Base-by-base conservation (phyloP, 2,113 vertebrate genomes). In the Anhinga rufa region DNA sequence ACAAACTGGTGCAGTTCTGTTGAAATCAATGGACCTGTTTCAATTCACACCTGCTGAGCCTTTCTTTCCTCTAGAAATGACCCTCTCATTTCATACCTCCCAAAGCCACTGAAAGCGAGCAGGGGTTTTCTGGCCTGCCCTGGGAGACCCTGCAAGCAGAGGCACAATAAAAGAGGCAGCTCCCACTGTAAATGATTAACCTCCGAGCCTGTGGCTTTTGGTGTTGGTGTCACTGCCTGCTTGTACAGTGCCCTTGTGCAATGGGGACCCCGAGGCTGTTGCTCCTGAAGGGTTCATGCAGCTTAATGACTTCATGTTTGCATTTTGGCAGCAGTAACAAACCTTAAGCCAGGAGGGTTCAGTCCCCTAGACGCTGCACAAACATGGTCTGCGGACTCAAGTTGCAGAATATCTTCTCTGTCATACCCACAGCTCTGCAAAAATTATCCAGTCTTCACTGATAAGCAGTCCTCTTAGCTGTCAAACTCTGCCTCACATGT, bases 181-280 rank as follows among this genome's bases (percentile, higher is more conserved):
- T 80, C 17, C 10, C 19, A 2, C 7, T 32, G 28, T n/a, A 68
- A 52, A 60, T 0, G 0, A 44, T 60, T 42, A 80, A 65, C n/a
- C 1, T 1, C 38, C 0, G 0, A 62, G 46, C 5, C 2, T 25
- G 14, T 31, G 0, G 2, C 18, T 58, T 57, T 52, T 28, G 36
- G 14, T 46, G 26, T 4, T 31, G 51, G 32, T 61, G 61, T 58
- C 3, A 0, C 21, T 75, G 83, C 29, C 60, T 49, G 55, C 18
- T 71, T 22, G 48, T 22, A 31, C 22, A 26, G n/a, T 14, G 29
- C 28, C 61, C 61, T 51, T 71, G 15, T 31, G 44, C n/a, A 6
- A 19, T 5, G 4, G 16, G 6, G n/a, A 11, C 38, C 22, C 13
- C 1, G 4, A 72, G 20, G 26, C 26, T 79, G 18, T 7, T 65